Evolutionary conservation across 2,113 vertebrate species (phyloP), one percentile per base, ranked within the genome.

Genomic region (Daboia siamensis): DNA sequence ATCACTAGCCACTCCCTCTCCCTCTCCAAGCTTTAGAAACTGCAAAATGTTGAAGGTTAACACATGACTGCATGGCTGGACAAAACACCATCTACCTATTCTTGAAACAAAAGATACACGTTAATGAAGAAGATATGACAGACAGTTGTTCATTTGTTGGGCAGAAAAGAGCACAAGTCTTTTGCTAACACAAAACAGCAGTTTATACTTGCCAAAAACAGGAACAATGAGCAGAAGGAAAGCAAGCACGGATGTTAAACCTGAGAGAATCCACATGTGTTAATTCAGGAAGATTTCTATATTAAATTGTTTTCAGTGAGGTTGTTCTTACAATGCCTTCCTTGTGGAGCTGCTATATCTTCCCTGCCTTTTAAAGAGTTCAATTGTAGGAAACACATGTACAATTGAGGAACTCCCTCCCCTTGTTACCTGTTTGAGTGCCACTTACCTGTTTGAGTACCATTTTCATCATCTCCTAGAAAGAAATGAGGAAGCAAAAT

Each of bases 381-480:
- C 69, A 39, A 4, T 80, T 74, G 13, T 74, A 17, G n/a, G n/a
- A 74, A 33, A 74, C 5, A 2, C 15, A 1, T 39, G 2, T 80
- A 39, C 5, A 33, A 80, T 33, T 39, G n/a, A 91, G 33, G 56
- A 33, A 86, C 11, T 33, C 10, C 21, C 51, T 24, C 51, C 33
- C 5, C 46, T 59, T 52, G 33, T 20, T 48, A 1, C 86, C 21
- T 39, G 2, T 21, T 33, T 64, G 12, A 48, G 12, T 17, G 64
- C 12, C 55, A 33, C 92, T 93, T 86, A 93, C 88, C 56, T 93
- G 46, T 56, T 24, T 90, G 46, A 29, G 3, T 90, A 56, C 74
- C 55, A 12, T 64, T 86, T 57, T 64, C 21, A 1, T 5, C 24
- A 54, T 29, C n/a, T 92, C 88, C 92, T 93, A 64, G 15, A 90